A percentile compares a stretch with the other conserved stretches of the same genome.
Evolutionary conservation across 2,113 vertebrate genomes (phyloP).

Genomic region (Pongo abelii): DNA sequence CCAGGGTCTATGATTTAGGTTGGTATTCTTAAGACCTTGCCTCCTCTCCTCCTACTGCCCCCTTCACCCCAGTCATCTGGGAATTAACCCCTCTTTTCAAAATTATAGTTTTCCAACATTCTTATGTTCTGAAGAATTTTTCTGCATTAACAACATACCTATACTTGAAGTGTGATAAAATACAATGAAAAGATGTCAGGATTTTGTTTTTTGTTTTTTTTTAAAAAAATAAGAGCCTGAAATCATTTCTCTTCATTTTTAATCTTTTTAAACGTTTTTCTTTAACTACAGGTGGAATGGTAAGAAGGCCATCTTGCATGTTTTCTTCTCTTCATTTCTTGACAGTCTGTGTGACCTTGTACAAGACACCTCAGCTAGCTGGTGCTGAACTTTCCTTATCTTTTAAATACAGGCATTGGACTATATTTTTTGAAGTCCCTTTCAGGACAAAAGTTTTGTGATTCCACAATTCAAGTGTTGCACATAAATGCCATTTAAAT

Average conservation of each 20-base stretch:
- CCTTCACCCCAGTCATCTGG: neutral
- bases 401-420: conserved; percentile 56
- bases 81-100: conserved; percentile 9
- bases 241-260: conserved; percentile 28
- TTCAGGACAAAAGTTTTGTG: conserved; percentile 62
- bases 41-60: neutral
- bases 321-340: conserved; percentile 36
- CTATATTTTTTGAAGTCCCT: conserved; percentile 60
- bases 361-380: conserved; percentile 31
- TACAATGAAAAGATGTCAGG: neutral
- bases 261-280: conserved; percentile 38
- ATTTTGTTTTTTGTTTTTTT: neutral
- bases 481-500: conserved; percentile 73
- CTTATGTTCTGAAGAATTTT: conserved; percentile 5
- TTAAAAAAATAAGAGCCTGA: neutral
- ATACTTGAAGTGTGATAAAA: conserved; percentile 13
- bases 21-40: neutral
- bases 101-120: neutral
- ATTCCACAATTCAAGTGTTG: conserved; percentile 58
- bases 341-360: conserved; percentile 53
- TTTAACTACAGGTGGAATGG: neutral
- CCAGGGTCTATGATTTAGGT: neutral
- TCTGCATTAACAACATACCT: conserved; percentile 12
- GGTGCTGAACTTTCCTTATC: conserved; percentile 53
- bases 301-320: conserved; percentile 25